Base-by-base conservation (phyloP, 2,888 invertebrate genomes). In the Eremobia ochroleuca region DNA sequence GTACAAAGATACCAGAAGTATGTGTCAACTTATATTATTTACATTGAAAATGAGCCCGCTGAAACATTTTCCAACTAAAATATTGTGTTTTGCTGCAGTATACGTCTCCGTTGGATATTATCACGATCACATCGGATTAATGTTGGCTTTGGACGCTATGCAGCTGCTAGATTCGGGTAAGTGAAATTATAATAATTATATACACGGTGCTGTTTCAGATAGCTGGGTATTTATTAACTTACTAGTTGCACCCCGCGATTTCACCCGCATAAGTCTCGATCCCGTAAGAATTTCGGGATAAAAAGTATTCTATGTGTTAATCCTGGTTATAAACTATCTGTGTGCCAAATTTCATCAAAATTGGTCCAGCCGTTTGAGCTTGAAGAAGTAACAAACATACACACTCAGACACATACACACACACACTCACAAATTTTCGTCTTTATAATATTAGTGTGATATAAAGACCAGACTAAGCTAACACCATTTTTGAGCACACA, bases 81-180 rank as follows among this genome's bases (percentile, higher is more conserved):
- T 55, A 34, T 74, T 66, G 13, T 52, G 61, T 80, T 84, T 81
- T 86, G 85, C 93, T 91, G n/a, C 97, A 99, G 99, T 99, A 94
- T 99, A 99, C 95, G 98, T 99, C 58, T 98, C 99, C 87, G 97
- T 99, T 87, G 99, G 99, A 1, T 98, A 98, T 93, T 98, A 98
- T 91, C 98, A 98, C 92, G 99, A 99, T 91, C 99, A 99, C 93
- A 97, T 99, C 85, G 99, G 99, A 6, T 97, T 99, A n/a, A 97
- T 99, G 98, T 97, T 98, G 77, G 98, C 99, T 61, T 97, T 99
- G 94, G 98, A 99, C 87, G 97, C 98, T 84, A 97, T 98, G 94
- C 98, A 98, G 80, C 97, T 99, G 0, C 97, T 99, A 81, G 98
- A 98, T 87, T 98, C 98, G 91, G 98, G 98, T 98, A 94, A 97